Conservation (phyloP, 2,113 vertebrate species). For the Pteropus alecto region DNA sequence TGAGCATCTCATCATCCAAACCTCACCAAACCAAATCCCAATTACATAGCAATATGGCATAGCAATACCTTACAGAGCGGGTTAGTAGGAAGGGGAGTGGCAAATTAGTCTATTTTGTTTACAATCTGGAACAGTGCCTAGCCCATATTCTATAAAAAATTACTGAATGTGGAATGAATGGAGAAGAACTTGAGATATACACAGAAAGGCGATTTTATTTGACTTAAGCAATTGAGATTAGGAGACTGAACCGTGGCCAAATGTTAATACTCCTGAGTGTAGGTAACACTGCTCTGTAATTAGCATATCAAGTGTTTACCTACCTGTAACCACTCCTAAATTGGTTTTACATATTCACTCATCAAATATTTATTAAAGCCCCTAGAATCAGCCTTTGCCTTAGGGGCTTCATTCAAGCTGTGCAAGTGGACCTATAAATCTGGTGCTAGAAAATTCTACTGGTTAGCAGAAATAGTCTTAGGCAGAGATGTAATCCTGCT, state of each 20-base stretch:
- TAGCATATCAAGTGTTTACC: background rate
- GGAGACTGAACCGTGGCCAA: background rate
- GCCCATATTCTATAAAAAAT: background rate
- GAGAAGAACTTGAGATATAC: background rate
- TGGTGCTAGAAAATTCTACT: background rate
- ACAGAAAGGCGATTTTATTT: constrained; percentile 11
- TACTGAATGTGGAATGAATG: background rate
- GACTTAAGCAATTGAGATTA: constrained; percentile 26
- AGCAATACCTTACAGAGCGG: background rate
- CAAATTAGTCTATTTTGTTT: background rate
- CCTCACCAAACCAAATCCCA: background rate
- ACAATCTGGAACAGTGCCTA: background rate
- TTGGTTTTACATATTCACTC: background rate
- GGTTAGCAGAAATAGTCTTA: background rate
- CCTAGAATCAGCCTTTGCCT: background rate
- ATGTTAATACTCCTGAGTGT: background rate
- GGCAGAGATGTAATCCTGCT: background rate
- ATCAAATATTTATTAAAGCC: background rate
- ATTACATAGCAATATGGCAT: background rate
- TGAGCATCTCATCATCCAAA: background rate
- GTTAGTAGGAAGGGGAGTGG: background rate
- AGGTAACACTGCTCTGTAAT: constrained; percentile 18
- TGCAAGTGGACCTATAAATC: background rate
- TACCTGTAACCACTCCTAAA: background rate
- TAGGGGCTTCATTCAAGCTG: background rate